phyloP scores from a whole-genome alignment of 2,113 vertebrate genomes.

The Numenius arquata region DNA sequence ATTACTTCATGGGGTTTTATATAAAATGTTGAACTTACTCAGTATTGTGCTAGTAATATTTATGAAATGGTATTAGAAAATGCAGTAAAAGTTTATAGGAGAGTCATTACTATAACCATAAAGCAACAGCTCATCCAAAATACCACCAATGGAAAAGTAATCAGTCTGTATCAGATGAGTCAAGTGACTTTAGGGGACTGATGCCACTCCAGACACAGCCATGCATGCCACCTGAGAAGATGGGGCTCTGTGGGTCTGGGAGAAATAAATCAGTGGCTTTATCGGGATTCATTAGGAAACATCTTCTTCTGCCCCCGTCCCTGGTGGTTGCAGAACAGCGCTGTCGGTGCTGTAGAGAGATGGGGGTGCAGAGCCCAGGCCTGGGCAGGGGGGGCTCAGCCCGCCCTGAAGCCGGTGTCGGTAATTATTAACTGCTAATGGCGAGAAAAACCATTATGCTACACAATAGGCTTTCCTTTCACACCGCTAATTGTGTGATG shows the following conservation, averaged over 20 bases:
- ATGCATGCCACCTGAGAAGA: fast-evolving
- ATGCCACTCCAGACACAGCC: neutral
- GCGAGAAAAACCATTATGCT: constrained; percentile 68
- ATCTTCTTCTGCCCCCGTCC: neutral
- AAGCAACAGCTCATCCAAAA: neutral
- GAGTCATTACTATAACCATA: neutral
- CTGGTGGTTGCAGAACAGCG: neutral
- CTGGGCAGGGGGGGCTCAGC: neutral
- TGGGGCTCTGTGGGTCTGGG: neutral
- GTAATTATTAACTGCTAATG: constrained; percentile 78
- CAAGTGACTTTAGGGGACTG: neutral
- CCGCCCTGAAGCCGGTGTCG: neutral
- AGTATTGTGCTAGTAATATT: neutral
- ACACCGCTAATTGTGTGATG: constrained; percentile 74
- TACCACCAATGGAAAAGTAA: neutral
- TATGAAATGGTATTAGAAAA: constrained; percentile 4
- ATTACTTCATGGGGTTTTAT: neutral
- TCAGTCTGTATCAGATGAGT: neutral
- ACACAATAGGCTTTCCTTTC: constrained; percentile 74
- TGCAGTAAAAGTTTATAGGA: constrained; percentile 18
- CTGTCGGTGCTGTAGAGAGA: neutral
- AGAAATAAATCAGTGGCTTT: neutral
- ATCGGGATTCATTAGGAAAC: neutral
- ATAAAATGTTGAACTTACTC: neutral
- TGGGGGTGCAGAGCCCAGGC: neutral